Conservation (phyloP, 2,797 vertebrate species). For the Prunella strophiata region DNA sequence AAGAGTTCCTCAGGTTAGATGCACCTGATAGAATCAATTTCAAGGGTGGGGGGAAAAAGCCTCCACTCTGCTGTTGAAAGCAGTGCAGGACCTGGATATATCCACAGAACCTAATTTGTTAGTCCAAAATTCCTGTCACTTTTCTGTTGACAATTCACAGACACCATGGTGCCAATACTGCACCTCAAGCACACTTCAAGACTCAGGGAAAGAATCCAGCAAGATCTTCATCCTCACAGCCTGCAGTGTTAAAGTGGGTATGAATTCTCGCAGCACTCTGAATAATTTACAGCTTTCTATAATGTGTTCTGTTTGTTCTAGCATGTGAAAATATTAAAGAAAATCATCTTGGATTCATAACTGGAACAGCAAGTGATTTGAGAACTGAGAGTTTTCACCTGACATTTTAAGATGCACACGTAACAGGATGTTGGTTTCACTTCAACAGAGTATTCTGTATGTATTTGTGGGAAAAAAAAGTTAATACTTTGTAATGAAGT, state of each 20-base stretch:
- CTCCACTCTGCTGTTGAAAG: background rate
- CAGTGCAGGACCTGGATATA: background rate
- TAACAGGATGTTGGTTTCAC: background rate
- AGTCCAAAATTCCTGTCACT: background rate
- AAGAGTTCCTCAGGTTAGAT: background rate
- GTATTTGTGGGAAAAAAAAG: background rate
- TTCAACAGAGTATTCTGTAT: background rate
- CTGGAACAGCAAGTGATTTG: background rate
- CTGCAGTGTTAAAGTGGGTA: background rate
- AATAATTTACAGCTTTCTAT: background rate
- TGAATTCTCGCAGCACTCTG: background rate
- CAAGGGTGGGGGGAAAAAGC: background rate
- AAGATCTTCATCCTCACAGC: background rate
- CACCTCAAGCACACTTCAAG: background rate
- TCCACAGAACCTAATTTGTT: background rate
- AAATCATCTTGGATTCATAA: background rate
- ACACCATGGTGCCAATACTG: background rate
- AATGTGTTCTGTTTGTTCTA: background rate
- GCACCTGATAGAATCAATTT: background rate
- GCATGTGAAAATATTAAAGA: background rate
- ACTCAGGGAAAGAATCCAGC: background rate
- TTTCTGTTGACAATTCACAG: background rate
- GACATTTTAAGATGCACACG: background rate
- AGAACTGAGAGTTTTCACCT: constrained; percentile 16
- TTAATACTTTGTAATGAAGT: background rate